A percentile compares a stretch with the other conserved stretches of the same genome.
These are phyloP conservation scores for Uloborus diversus DNA, from an alignment of 1,140 invertebrate species.

Conservation along the genomic window DNA sequence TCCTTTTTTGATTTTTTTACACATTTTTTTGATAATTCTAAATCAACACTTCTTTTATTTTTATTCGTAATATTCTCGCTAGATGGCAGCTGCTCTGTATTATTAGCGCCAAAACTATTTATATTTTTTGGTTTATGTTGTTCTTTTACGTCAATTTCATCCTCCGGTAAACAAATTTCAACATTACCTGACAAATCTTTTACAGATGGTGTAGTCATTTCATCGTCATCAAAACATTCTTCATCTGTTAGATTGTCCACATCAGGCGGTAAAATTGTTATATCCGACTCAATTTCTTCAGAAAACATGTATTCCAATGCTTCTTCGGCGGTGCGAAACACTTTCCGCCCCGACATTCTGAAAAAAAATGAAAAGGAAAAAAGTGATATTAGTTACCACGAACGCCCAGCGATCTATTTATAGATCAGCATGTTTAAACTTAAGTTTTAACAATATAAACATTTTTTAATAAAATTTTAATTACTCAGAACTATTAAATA, in stretches of 20 bases:
- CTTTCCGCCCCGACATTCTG: neutral
- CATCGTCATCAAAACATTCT: neutral
- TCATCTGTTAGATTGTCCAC: neutral
- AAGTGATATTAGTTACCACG: neutral
- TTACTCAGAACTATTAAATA: no score
- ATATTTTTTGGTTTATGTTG: neutral
- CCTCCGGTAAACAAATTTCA: neutral
- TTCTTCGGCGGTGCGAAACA: slow-evolving; percentile 4
- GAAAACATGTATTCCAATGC: neutral
- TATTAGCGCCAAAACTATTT: neutral
- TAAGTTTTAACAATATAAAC: no score
- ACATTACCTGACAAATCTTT: neutral
- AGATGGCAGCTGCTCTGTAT: neutral
- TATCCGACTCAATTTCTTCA: neutral
- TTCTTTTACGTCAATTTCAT: slow-evolving; percentile 1
- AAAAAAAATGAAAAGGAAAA: neutral
- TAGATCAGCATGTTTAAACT: no score
- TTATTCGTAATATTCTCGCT: neutral
- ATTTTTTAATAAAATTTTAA: no score
- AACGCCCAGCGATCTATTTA: neutral
- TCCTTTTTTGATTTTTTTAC: no score
- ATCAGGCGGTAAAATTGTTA: neutral
- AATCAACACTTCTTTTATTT: neutral
- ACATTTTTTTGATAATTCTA: no score
- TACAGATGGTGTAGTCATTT: neutral